A percentile compares a stretch with the other conserved stretches of the same genome.
Evolutionary conservation across 2,113 vertebrate genomes (phyloP).

Genomic region (Neodontobutis hainanensis): DNA sequence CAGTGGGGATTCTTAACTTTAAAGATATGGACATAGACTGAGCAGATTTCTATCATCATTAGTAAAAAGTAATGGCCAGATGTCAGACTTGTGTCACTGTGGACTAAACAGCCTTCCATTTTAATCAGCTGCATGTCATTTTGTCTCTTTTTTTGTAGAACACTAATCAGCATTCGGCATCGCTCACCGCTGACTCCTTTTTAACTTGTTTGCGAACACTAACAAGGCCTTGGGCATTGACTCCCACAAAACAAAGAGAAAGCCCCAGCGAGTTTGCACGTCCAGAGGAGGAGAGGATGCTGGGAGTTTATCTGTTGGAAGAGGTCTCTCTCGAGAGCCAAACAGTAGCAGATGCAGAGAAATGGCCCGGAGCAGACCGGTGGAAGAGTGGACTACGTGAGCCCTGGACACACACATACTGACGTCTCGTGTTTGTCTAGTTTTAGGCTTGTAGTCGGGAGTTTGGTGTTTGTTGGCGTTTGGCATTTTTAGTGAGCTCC

Average conservation of each 20-base stretch:
- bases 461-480: neutral
- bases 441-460: too few relatives aligned
- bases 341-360: conserved; percentile 39
- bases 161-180: neutral
- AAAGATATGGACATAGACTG: too few relatives aligned
- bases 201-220: conserved; percentile 29
- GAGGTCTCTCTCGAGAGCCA: conserved; percentile 27
- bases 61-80: too few relatives aligned
- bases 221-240: conserved; percentile 17
- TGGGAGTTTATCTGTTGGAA: conserved; percentile 3
- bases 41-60: too few relatives aligned
- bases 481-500: neutral
- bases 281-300: conserved; percentile 1
- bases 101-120: neutral
- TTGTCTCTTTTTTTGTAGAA: conserved; percentile 7
- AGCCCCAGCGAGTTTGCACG: conserved; percentile 5
- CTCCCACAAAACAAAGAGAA: conserved; percentile 11
- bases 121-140: neutral
- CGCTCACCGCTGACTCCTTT: conserved; percentile 5
- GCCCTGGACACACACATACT: neutral
- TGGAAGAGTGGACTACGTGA: neutral
- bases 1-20: too few relatives aligned
- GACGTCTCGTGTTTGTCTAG: neutral
- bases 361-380: conserved; percentile 27
- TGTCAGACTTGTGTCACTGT: too few relatives aligned